These are phyloP conservation scores for Neoitamus cyanurus DNA, from an alignment of 2,888 invertebrate genomes.

Conservation along the genomic window DNA sequence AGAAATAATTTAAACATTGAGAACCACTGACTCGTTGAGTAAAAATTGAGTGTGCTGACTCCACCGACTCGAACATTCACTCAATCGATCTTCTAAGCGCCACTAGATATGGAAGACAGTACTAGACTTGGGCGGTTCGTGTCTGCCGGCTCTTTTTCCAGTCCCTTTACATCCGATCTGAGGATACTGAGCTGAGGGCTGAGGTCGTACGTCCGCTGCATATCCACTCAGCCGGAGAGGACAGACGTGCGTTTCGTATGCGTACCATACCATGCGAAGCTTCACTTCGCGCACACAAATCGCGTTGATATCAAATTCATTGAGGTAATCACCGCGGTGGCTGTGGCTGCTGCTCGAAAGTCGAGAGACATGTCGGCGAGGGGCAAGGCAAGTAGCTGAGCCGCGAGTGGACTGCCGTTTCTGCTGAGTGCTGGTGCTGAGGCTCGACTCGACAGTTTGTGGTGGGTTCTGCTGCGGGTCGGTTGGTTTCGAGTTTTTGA, in stretches of 20 bases:
- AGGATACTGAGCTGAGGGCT: background rate
- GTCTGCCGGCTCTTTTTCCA: background rate
- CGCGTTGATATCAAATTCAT: conserved; percentile 29
- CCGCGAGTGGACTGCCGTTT: background rate
- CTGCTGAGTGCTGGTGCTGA: background rate
- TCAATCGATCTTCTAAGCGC: conserved; percentile 11
- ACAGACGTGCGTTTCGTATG: background rate
- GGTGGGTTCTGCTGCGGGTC: conserved; percentile 22
- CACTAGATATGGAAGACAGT: background rate
- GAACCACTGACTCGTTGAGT: background rate
- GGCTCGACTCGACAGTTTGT: conserved; percentile 17
- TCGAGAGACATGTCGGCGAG: background rate
- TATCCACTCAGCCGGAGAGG: background rate
- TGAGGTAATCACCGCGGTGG: conserved; percentile 16
- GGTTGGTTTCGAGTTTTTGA: background rate
- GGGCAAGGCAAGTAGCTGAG: background rate
- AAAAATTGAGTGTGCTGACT: background rate
- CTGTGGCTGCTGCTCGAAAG: background rate
- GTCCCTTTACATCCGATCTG: background rate
- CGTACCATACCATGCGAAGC: background rate
- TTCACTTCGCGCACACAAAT: background rate
- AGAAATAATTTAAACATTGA: background rate
- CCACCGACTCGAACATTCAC: background rate
- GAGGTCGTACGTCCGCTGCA: background rate
- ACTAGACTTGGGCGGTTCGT: background rate